Conservation (phyloP, 1,140 invertebrate species). For the Apocrypta bakeri region DNA sequence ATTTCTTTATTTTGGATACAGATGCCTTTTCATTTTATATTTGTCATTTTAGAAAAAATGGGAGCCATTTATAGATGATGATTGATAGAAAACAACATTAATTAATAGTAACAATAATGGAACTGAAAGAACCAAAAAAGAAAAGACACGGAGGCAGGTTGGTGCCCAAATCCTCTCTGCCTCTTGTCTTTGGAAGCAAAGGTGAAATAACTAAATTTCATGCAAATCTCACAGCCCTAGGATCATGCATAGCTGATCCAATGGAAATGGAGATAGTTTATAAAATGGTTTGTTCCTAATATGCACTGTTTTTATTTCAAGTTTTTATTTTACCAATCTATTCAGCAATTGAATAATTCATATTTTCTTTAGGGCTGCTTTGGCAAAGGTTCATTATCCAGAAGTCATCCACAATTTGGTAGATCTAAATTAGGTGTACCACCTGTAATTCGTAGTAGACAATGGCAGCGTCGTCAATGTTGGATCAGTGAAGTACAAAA, state of each 20-base stretch:
- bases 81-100: slow-evolving; percentile 11
- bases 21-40: slow-evolving; percentile 4
- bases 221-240: slow-evolving; percentile 79
- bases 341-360: neutral
- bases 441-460: slow-evolving; percentile 74
- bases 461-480: slow-evolving; percentile 75
- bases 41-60: slow-evolving; percentile 1
- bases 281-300: slow-evolving; percentile 76
- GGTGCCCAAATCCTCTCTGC: slow-evolving; percentile 64
- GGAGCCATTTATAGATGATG: neutral
- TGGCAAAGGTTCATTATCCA: slow-evolving; percentile 82
- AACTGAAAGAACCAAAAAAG: slow-evolving; percentile 68
- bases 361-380: slow-evolving; percentile 77
- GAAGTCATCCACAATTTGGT: slow-evolving; percentile 76
- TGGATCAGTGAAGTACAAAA: slow-evolving; percentile 75
- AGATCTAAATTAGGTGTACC: slow-evolving; percentile 68
- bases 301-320: neutral
- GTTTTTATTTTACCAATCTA: neutral
- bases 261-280: slow-evolving; percentile 78
- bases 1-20: neutral
- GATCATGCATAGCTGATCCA: slow-evolving; percentile 78
- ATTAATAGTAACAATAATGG: slow-evolving; percentile 61
- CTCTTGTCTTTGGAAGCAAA: slow-evolving; percentile 72
- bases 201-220: slow-evolving; percentile 74
- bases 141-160: slow-evolving; percentile 65